Conservation (phyloP, 2,797 vertebrate species). For the Notamacropus eugenii region DNA sequence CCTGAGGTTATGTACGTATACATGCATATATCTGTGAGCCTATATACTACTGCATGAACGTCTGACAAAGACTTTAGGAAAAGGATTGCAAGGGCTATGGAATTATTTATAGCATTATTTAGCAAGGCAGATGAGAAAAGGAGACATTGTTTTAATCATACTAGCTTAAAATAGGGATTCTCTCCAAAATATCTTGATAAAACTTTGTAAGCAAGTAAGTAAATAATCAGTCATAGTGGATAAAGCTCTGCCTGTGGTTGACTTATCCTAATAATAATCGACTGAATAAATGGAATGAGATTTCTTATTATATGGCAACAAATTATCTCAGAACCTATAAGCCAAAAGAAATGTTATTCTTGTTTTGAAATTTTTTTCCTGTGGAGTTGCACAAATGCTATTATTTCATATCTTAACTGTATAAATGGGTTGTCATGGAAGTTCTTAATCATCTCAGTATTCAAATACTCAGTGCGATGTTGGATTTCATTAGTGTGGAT, state of each 20-base stretch:
- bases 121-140: slow-evolving; percentile 71
- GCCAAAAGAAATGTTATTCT: not conserved
- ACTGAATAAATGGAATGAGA: slow-evolving; percentile 81
- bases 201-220: slow-evolving; percentile 84
- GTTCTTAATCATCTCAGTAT: not conserved
- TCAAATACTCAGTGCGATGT: not conserved
- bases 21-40: slow-evolving; percentile 41
- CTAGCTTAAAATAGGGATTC: slow-evolving; percentile 80
- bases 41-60: slow-evolving; percentile 49
- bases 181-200: slow-evolving; percentile 79
- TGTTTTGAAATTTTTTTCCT: not conserved
- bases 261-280: slow-evolving; percentile 82
- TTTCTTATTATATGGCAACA: slow-evolving; percentile 21
- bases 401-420: not conserved
- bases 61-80: slow-evolving; percentile 67
- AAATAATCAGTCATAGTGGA: slow-evolving; percentile 74
- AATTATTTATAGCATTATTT: slow-evolving; percentile 70
- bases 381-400: not conserved
- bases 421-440: not conserved
- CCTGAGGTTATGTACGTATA: not conserved
- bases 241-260: slow-evolving; percentile 80
- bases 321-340: slow-evolving; percentile 41
- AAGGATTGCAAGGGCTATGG: slow-evolving; percentile 44
- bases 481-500: not conserved
- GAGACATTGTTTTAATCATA: slow-evolving; percentile 75